These are phyloP conservation scores for Meloidogyne chitwoodi DNA, from an alignment of 1,140 invertebrate genomes.

Conservation along the genomic window DNA sequence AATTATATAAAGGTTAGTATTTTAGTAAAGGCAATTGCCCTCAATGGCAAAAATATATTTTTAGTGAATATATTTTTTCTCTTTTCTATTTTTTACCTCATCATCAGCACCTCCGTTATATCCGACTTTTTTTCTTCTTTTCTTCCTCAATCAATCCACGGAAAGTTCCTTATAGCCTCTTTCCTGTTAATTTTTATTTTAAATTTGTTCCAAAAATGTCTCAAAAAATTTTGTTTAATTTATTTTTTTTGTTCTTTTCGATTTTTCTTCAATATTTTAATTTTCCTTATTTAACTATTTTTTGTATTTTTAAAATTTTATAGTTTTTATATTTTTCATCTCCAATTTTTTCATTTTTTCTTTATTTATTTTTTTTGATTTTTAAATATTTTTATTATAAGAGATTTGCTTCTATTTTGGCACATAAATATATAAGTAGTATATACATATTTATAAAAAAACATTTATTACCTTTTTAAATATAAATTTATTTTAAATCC, in stretches of 20 bases:
- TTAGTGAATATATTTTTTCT: not conserved
- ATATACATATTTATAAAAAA: not conserved
- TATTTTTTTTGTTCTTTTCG: not conserved
- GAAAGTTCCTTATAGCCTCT: not conserved
- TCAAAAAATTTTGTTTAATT: slow-evolving; percentile 1
- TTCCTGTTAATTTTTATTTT: not conserved
- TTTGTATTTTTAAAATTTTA: not conserved
- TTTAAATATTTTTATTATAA: not conserved
- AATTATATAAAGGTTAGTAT: not conserved
- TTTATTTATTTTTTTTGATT: not conserved
- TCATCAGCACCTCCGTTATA: not conserved
- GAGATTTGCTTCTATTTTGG: too few relatives aligned
- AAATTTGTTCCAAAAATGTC: not conserved
- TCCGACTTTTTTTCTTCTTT: not conserved
- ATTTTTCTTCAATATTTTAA: not conserved
- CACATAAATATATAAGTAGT: too few relatives aligned
- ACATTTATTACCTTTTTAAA: not conserved
- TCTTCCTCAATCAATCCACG: not conserved
- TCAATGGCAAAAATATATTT: not conserved
- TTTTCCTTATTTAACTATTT: not conserved
- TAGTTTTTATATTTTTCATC: not conserved
- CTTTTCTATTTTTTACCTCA: not conserved
- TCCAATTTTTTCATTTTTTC: not conserved
- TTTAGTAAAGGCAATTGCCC: not conserved
- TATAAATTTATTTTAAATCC: not conserved